A percentile compares a stretch with the other conserved stretches of the same genome.
phyloP scores from a whole-genome alignment of 2,797 vertebrate species.

The Pangasius djambal region DNA sequence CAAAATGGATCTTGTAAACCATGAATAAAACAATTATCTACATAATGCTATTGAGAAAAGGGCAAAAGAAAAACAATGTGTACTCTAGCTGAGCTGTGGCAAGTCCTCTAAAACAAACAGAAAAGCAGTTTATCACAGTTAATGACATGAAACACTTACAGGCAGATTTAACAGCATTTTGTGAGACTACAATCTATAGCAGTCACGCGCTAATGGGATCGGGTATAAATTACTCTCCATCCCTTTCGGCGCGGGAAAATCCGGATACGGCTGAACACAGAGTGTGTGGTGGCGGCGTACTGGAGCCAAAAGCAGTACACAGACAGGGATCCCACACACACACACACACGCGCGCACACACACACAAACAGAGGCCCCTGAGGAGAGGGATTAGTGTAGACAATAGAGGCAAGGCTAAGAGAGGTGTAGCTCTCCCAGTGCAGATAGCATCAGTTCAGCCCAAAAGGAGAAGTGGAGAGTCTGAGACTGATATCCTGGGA shows the following conservation, averaged over 20 bases:
- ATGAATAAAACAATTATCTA: constrained; percentile 16
- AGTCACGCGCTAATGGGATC: constrained; percentile 62
- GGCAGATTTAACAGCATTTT: constrained; percentile 57
- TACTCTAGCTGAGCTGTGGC: constrained; percentile 8
- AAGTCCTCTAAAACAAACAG: constrained; percentile 39
- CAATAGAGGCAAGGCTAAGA: constrained; percentile 50
- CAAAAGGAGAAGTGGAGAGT: constrained; percentile 27
- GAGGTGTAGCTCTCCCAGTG: constrained; percentile 43
- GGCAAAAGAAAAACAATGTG: constrained; percentile 26
- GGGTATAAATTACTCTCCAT: constrained; percentile 57
- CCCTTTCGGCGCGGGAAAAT: constrained; percentile 53
- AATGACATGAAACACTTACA: constrained; percentile 48
- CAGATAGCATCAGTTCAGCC: constrained; percentile 54
- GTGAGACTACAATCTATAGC: constrained; percentile 54
- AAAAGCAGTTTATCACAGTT: constrained; percentile 49
- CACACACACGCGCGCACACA: constrained; percentile 1
- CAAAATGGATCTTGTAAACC: neutral
- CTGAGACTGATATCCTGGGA: constrained; percentile 42
- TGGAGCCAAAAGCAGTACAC: constrained; percentile 23
- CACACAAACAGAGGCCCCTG: constrained; percentile 40
- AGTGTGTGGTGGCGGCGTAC: constrained; percentile 42
- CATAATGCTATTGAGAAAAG: constrained; percentile 25
- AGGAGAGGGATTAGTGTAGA: constrained; percentile 53
- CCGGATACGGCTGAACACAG: constrained; percentile 54
- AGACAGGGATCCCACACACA: constrained; percentile 33